Percentiles rank a stretch among this genome's conserved stretches.
These are phyloP conservation scores for Campaea margaritaria DNA, from an alignment of 2,888 invertebrate species.

Conservation along the genomic window DNA sequence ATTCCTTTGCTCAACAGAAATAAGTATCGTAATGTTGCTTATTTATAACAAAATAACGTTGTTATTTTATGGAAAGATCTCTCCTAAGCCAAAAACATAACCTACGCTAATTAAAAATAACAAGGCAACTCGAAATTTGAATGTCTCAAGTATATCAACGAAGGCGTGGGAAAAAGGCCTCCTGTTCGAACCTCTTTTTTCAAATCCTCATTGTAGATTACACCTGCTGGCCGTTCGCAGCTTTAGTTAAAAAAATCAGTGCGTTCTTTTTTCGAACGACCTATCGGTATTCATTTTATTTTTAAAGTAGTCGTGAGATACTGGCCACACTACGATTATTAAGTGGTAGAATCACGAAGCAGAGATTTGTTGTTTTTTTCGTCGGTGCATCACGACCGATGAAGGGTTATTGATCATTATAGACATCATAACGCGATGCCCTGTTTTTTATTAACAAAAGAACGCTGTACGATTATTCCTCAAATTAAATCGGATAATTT, in stretches of 20 bases:
- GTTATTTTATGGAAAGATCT: slow-evolving; percentile 6
- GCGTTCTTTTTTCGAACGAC: slow-evolving; percentile 73
- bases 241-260: slow-evolving; percentile 81
- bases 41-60: slow-evolving; percentile 32
- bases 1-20: background rate
- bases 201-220: slow-evolving; percentile 81
- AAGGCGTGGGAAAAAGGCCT: slow-evolving; percentile 84
- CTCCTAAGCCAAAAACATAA: background rate
- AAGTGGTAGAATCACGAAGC: slow-evolving; percentile 81
- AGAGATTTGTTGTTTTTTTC: slow-evolving; percentile 70
- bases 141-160: slow-evolving; percentile 65
- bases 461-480: slow-evolving; percentile 61
- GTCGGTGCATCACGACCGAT: slow-evolving; percentile 69
- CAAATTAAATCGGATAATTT: slow-evolving; percentile 60
- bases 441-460: slow-evolving; percentile 61
- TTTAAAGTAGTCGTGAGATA: slow-evolving; percentile 84
- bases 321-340: slow-evolving; percentile 77
- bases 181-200: slow-evolving; percentile 80
- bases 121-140: slow-evolving; percentile 63
- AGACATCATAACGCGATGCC: slow-evolving; percentile 69
- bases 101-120: slow-evolving; percentile 41
- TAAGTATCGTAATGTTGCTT: too few species aligned
- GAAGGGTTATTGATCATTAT: slow-evolving; percentile 80
- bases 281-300: slow-evolving; percentile 71
- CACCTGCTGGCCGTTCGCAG: slow-evolving; percentile 84